Conservation (phyloP, 2,888 invertebrate genomes). For the Lasioglossum lativentre region DNA sequence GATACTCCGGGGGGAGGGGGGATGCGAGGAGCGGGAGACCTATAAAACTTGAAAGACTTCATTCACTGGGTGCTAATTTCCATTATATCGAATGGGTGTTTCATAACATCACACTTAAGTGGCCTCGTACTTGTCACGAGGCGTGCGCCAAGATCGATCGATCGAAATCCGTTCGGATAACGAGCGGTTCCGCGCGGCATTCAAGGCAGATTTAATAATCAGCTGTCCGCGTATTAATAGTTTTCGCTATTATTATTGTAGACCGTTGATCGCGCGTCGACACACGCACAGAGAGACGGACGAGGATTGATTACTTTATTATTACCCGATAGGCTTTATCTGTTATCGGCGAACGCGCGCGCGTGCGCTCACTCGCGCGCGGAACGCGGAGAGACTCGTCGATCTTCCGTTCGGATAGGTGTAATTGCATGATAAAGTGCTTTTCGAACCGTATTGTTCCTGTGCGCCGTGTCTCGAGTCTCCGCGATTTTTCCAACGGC, state of each 20-base stretch:
- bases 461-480: not conserved
- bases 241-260: not conserved
- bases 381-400: not conserved
- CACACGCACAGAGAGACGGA: not conserved
- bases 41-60: constrained; percentile 5
- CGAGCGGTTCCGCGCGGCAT: not conserved
- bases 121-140: not conserved
- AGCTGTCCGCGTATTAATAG: not conserved
- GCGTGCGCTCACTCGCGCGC: not conserved
- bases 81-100: constrained; percentile 6
- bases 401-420: not conserved
- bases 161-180: not conserved
- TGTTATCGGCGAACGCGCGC: not conserved
- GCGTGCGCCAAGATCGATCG: not conserved
- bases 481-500: constrained; percentile 30
- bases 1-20: not conserved
- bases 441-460: constrained; percentile 17
- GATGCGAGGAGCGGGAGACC: not conserved
- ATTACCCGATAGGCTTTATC: not conserved
- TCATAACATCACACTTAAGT: constrained; percentile 15
- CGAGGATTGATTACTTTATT: constrained; percentile 23
- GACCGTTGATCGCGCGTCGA: not conserved
- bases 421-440: constrained; percentile 19
- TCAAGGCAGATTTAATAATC: constrained; percentile 12
- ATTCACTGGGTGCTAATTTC: not conserved